Percentiles rank a stretch among this genome's conserved stretches.
phyloP scores from a whole-genome alignment of 2,888 invertebrate genomes.

The Villa cingulata region DNA sequence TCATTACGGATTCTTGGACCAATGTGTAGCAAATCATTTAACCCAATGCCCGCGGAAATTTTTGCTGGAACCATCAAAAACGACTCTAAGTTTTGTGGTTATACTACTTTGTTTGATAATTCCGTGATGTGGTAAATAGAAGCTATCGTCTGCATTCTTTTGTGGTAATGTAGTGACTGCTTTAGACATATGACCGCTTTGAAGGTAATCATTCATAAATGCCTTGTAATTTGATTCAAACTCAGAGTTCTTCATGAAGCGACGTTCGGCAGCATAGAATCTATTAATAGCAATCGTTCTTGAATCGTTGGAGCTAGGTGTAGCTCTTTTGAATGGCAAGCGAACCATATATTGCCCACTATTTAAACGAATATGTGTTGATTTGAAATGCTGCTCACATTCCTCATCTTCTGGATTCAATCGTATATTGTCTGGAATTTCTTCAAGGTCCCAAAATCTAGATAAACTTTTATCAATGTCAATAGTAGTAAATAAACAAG shows the following conservation, averaged over 20 bases:
- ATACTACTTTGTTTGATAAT: conserved; percentile 3
- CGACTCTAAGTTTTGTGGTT: no score
- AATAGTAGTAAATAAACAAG: no score
- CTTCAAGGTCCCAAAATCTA: background rate
- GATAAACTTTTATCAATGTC: no score
- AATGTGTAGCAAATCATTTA: conserved; percentile 3
- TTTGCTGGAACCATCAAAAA: no score
- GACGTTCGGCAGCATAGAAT: background rate
- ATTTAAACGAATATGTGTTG: background rate
- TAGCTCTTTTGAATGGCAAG: background rate
- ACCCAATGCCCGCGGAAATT: background rate
- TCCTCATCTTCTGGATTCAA: background rate
- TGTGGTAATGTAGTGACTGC: background rate
- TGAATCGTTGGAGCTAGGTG: background rate
- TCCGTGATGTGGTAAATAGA: conserved; percentile 8
- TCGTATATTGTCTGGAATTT: background rate
- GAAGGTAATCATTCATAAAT: background rate
- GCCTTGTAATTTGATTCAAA: background rate
- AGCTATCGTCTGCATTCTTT: background rate
- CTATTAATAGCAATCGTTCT: background rate
- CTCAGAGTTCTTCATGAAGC: background rate
- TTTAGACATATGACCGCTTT: background rate
- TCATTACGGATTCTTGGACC: conserved; percentile 8
- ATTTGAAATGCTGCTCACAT: background rate
- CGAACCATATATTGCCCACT: background rate